phyloP scores from a whole-genome alignment of 2,888 invertebrate species.

The Oithona nana region DNA sequence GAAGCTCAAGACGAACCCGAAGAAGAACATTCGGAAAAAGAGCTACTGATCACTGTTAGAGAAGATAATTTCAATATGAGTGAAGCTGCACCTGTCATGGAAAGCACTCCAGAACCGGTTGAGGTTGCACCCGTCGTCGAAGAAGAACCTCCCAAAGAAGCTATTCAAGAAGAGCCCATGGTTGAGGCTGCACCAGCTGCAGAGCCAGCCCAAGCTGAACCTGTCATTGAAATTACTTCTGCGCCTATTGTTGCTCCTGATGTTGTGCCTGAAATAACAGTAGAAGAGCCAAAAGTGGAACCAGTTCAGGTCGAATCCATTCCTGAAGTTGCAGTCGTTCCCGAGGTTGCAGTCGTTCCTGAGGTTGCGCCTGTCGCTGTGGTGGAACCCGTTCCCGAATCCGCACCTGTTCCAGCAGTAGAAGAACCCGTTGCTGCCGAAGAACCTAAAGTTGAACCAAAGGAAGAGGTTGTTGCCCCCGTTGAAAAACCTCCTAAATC shows the following conservation, averaged over 20 bases:
- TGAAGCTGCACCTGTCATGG: neutral
- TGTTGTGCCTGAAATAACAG: neutral
- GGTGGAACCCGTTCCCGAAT: neutral
- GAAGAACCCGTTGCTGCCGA: neutral
- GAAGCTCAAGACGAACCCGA: neutral
- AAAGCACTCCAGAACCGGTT: neutral
- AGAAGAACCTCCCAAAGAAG: neutral
- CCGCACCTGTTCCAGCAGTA: neutral
- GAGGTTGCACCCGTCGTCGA: neutral
- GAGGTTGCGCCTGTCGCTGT: neutral
- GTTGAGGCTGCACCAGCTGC: neutral
- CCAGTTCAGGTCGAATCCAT: neutral
- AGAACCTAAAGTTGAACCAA: neutral
- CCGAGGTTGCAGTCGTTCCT: neutral
- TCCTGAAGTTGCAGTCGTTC: neutral
- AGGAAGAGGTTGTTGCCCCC: neutral
- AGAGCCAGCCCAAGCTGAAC: neutral
- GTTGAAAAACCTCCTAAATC: neutral
- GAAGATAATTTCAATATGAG: neutral
- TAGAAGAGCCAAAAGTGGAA: neutral
- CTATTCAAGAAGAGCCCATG: neutral
- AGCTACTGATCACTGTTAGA: neutral
- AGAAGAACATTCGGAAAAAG: neutral
- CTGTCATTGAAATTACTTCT: neutral
- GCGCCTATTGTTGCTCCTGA: neutral